Conservation (phyloP, 2,797 vertebrate genomes). For the Brachyalestes nurse region DNA sequence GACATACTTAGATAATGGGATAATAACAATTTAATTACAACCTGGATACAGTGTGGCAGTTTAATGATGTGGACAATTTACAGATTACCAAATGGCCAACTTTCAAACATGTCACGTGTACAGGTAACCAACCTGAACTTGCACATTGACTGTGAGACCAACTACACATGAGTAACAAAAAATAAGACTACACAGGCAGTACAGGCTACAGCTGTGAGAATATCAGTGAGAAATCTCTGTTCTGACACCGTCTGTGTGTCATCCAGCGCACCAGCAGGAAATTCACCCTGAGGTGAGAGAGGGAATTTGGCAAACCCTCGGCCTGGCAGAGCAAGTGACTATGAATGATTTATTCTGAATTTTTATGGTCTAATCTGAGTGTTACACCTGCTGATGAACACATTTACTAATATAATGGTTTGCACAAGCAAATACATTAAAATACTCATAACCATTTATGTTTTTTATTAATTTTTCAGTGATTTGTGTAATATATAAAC, state of each 20-base stretch:
- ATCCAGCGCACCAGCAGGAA: constrained; percentile 9
- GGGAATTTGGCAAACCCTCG: neutral
- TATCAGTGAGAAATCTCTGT: constrained; percentile 51
- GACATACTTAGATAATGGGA: neutral
- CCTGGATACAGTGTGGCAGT: neutral
- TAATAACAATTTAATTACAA: neutral
- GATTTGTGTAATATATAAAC: no score
- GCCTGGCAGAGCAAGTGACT: neutral
- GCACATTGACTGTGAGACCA: neutral
- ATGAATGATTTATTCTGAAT: neutral
- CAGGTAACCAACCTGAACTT: neutral
- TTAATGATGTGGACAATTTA: neutral
- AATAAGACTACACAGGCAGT: constrained; percentile 1
- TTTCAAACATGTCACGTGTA: neutral
- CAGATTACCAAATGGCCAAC: neutral
- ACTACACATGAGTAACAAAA: neutral
- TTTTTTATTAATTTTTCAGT: no score
- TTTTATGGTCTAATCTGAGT: neutral
- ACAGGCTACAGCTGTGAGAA: constrained; percentile 2
- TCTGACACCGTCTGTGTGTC: constrained; percentile 8
- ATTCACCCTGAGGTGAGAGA: constrained; percentile 2
- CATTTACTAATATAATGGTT: neutral
- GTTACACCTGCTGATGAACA: neutral
- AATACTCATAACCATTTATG: no score
- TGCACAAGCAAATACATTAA: neutral